Evolutionary conservation across 2,113 vertebrate species (phyloP).

Genomic region (Lagopus muta): DNA sequence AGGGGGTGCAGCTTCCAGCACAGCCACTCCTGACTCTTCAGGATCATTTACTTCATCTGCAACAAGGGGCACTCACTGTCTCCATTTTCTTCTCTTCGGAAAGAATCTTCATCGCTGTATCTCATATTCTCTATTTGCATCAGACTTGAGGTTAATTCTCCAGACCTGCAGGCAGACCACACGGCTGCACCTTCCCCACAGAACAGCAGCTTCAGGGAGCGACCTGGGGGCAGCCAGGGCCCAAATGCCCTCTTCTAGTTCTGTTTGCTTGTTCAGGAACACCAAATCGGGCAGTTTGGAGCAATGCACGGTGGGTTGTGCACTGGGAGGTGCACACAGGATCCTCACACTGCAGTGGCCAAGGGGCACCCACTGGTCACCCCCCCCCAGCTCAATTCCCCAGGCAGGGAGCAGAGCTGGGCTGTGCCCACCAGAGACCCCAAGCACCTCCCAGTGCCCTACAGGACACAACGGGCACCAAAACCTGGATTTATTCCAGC

Average conservation of each 20-base stretch:
- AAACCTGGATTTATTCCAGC: neutral
- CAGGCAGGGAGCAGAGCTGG: accelerated
- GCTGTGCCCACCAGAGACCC: neutral
- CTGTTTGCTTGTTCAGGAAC: neutral
- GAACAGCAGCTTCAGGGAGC: neutral
- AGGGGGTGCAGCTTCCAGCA: neutral
- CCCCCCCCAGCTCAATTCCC: neutral
- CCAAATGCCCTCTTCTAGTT: neutral
- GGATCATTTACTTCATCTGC: neutral
- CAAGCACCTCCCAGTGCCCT: neutral
- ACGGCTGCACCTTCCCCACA: neutral
- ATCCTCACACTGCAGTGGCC: neutral
- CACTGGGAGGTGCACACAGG: neutral
- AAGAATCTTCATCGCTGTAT: neutral
- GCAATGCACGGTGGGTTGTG: neutral
- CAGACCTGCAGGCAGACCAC: neutral
- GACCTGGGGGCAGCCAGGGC: neutral
- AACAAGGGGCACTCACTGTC: neutral
- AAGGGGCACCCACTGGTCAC: neutral
- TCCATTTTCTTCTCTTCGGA: neutral
- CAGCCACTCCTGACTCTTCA: neutral
- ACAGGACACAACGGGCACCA: neutral
- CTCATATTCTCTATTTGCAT: neutral
- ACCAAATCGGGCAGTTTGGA: neutral
- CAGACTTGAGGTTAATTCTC: neutral